Evolutionary conservation across 2,888 invertebrate genomes (phyloP).

Genomic region (Mantis religiosa): DNA sequence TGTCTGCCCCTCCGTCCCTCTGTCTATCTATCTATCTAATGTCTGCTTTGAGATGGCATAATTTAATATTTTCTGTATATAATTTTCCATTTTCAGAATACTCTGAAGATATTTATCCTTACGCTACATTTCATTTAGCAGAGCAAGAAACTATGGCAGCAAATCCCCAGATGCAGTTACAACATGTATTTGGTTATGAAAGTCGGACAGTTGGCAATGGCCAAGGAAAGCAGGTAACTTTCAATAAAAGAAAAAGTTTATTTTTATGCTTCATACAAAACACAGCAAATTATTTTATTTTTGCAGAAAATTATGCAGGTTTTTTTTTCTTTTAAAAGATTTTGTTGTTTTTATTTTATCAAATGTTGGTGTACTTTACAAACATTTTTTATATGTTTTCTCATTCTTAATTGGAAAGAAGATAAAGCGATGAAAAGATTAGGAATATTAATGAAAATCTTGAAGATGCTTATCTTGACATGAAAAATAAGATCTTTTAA

Average conservation of each 20-base stretch:
- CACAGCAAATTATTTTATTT: background rate
- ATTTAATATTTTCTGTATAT: background rate
- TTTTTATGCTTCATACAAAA: background rate
- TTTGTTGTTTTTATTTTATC: no score
- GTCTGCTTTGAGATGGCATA: background rate
- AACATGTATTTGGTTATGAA: constrained; percentile 27
- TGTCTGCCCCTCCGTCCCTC: no score
- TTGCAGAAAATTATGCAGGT: background rate
- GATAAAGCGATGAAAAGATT: no score
- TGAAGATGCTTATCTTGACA: no score
- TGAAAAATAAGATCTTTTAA: no score
- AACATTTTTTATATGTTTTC: no score
- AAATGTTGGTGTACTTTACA: no score
- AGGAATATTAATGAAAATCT: no score
- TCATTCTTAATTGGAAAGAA: no score
- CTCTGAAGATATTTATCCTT: constrained; percentile 59
- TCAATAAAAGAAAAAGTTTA: background rate
- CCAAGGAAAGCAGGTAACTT: background rate
- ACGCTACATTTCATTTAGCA: constrained; percentile 56
- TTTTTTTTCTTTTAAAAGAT: no score
- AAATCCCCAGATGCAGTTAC: constrained; percentile 45
- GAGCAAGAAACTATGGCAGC: constrained; percentile 53
- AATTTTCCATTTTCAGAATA: constrained; percentile 43
- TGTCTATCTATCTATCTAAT: no score
- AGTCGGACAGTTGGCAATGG: background rate